A percentile compares a stretch with the other conserved stretches of the same genome.
Conservation (phyloP, 2,113 vertebrate species). For the Eublepharis macularius region DNA sequence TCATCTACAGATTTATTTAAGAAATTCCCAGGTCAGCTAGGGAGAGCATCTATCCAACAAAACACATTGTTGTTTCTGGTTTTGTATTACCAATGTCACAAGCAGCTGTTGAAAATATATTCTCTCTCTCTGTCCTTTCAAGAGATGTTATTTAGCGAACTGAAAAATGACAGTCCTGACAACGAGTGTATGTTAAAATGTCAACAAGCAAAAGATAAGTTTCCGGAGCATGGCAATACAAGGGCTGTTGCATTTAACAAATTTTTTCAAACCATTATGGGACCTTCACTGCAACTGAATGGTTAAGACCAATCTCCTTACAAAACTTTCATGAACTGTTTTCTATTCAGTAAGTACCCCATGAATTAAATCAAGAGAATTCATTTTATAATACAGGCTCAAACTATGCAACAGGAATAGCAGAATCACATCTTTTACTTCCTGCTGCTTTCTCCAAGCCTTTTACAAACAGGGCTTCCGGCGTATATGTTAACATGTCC, state of each 20-base stretch:
- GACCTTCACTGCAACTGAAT: conserved; percentile 13
- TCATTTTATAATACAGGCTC: background rate
- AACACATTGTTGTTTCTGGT: background rate
- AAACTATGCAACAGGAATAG: background rate
- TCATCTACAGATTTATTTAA: background rate
- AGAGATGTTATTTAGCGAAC: conserved; percentile 28
- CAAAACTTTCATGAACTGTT: background rate
- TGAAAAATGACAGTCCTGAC: conserved; percentile 44
- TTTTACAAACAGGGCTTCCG: background rate
- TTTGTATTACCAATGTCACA: conserved; percentile 33
- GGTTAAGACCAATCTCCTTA: background rate
- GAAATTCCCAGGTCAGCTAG: background rate
- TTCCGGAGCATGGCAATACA: background rate
- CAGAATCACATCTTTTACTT: background rate
- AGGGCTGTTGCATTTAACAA: background rate
- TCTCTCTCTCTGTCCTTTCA: conserved; percentile 47
- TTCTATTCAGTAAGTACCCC: fast-evolving
- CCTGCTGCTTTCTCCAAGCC: background rate
- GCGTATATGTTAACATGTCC: background rate
- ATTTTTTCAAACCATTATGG: background rate
- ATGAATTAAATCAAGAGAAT: background rate
- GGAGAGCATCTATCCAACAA: conserved; percentile 26
- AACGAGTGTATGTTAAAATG: conserved; percentile 18
- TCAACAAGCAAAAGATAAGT: conserved; percentile 43
- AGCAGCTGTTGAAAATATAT: conserved; percentile 34